Conservation (phyloP, 2,797 vertebrate species). For the Poliocrania exsul region DNA sequence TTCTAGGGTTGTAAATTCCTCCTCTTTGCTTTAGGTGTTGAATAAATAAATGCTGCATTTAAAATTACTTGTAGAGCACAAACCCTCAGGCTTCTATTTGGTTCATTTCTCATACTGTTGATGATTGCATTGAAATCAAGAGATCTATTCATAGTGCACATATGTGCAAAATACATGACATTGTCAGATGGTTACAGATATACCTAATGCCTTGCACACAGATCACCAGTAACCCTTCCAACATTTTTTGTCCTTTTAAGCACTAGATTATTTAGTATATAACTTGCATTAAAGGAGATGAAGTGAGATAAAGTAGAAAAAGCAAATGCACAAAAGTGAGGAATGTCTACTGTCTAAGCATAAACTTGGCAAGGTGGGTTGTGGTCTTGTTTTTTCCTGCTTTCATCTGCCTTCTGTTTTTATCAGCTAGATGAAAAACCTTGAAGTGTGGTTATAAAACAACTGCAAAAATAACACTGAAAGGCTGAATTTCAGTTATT, state of each 20-base stretch:
- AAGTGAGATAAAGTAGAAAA: neutral
- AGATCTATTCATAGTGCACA: neutral
- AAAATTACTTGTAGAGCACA: neutral
- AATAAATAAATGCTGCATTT: neutral
- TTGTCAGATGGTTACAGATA: neutral
- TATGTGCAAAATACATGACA: neutral
- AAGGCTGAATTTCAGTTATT: slow-evolving; percentile 4
- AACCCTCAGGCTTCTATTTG: accelerated
- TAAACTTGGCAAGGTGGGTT: neutral
- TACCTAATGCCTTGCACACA: neutral
- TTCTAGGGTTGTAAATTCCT: neutral
- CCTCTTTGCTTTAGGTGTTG: neutral
- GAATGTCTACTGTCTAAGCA: neutral
- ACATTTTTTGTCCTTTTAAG: neutral
- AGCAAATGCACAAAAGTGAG: neutral
- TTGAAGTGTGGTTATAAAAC: slow-evolving; percentile 24
- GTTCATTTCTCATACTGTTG: neutral
- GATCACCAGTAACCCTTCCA: neutral
- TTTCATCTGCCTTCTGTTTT: slow-evolving; percentile 41
- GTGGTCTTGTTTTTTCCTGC: neutral
- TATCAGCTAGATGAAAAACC: neutral
- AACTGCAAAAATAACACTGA: slow-evolving; percentile 22
- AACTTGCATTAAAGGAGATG: neutral
- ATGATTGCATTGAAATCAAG: neutral
- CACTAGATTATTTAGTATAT: neutral